A percentile compares a stretch with the other conserved stretches of the same genome.
Evolutionary conservation across 2,113 vertebrate species (phyloP).

Genomic region (Elgaria multicarinata): DNA sequence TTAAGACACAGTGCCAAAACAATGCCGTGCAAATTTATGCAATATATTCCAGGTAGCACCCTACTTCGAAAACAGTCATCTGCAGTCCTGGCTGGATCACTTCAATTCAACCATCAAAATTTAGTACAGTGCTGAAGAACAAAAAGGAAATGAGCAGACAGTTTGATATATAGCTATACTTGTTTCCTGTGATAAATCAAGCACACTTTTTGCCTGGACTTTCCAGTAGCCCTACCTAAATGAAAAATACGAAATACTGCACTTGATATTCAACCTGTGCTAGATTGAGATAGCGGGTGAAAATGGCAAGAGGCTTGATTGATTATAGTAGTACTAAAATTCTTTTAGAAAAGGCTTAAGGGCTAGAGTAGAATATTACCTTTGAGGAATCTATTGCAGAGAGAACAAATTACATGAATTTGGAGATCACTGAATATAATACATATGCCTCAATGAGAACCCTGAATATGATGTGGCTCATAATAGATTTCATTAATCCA

Average conservation of each 20-base stretch:
- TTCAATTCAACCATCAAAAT: slow-evolving; percentile 53
- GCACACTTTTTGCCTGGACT: slow-evolving; percentile 23
- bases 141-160: slow-evolving; percentile 43
- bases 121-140: slow-evolving; percentile 45
- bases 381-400: slow-evolving; percentile 55
- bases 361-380: slow-evolving; percentile 42
- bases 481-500: slow-evolving; percentile 60
- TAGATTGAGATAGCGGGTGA: slow-evolving; percentile 53
- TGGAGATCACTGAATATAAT: slow-evolving; percentile 42
- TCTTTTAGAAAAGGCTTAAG: slow-evolving; percentile 55
- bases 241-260: slow-evolving; percentile 44
- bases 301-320: slow-evolving; percentile 53
- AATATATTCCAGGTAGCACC: slow-evolving; percentile 59
- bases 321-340: slow-evolving; percentile 60
- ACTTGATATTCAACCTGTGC: slow-evolving; percentile 60
- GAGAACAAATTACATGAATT: slow-evolving; percentile 54
- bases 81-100: slow-evolving; percentile 48
- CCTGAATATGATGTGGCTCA: slow-evolving; percentile 38
- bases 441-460: slow-evolving; percentile 14
- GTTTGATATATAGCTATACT: slow-evolving; percentile 46
- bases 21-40: slow-evolving; percentile 57
- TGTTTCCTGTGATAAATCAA: slow-evolving; percentile 33
- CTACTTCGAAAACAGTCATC: slow-evolving; percentile 42
- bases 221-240: slow-evolving; percentile 51
- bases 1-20: slow-evolving; percentile 47